phyloP scores from a whole-genome alignment of 2,113 vertebrate species.

The Catharus fuscescens region DNA sequence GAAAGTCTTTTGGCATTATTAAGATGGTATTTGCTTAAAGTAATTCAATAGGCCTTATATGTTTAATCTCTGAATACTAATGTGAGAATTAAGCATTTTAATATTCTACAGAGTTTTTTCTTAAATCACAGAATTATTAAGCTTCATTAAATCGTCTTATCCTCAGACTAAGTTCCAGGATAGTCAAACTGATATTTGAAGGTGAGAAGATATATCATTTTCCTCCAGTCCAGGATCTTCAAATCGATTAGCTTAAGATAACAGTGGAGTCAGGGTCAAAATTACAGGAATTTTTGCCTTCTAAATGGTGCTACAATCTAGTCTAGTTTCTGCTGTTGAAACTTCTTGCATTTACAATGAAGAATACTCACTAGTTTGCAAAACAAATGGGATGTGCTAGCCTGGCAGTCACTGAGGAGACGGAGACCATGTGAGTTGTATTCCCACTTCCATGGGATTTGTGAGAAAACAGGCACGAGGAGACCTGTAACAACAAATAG shows the following conservation, averaged over 20 bases:
- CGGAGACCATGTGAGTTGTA: accelerated
- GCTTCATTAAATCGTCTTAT: neutral
- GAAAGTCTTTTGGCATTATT: neutral
- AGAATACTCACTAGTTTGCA: neutral
- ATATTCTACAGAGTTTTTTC: neutral
- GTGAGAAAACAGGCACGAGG: neutral
- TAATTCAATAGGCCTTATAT: neutral
- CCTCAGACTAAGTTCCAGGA: neutral
- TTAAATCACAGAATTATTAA: neutral
- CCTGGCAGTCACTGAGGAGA: neutral
- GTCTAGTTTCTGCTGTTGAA: neutral
- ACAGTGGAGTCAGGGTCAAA: neutral
- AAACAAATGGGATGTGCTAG: accelerated
- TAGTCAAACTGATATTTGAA: neutral
- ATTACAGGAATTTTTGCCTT: neutral
- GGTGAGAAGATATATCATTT: neutral
- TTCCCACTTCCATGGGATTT: neutral
- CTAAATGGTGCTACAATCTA: neutral
- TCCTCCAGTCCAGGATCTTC: neutral
- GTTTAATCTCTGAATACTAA: neutral
- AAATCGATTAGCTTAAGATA: neutral
- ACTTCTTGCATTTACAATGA: neutral
- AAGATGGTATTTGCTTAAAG: neutral
- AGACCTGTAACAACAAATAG: neutral
- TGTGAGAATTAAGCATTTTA: neutral